Conservation (phyloP, 2,888 invertebrate genomes). For the Agriopis marginaria region DNA sequence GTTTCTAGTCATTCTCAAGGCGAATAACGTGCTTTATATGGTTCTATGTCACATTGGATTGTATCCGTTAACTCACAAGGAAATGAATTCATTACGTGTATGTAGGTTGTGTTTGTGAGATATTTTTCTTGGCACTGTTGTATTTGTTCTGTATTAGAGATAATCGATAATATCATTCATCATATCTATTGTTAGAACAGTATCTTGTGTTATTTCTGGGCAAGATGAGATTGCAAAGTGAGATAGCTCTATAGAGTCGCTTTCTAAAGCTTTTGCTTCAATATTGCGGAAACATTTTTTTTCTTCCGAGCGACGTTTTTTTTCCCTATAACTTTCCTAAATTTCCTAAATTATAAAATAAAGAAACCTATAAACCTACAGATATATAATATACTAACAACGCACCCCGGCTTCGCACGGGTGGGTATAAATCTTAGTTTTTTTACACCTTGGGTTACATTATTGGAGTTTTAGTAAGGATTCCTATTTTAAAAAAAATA, state of each 20-base stretch:
- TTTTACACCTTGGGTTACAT: too few relatives aligned
- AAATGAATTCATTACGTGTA: slow-evolving; percentile 27
- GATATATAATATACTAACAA: too few relatives aligned
- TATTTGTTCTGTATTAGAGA: neutral
- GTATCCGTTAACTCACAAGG: slow-evolving; percentile 27
- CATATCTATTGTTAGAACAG: neutral
- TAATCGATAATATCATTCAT: neutral
- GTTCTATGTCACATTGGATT: slow-evolving; percentile 23
- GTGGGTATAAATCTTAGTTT: too few relatives aligned
- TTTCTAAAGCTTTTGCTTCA: neutral
- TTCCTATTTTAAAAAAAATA: too few relatives aligned
- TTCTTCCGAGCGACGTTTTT: too few relatives aligned
- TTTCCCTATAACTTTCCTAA: too few relatives aligned
- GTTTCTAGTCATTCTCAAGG: slow-evolving; percentile 25
- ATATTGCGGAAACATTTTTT: too few relatives aligned
- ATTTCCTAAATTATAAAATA: too few relatives aligned
- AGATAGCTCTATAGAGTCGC: neutral
- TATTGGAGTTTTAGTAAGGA: too few relatives aligned
- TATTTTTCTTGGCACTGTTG: slow-evolving; percentile 4
- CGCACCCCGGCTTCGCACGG: too few relatives aligned
- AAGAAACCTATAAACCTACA: too few relatives aligned
- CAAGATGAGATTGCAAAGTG: neutral
- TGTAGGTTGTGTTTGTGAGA: slow-evolving; percentile 6
- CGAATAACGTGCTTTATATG: slow-evolving; percentile 25
- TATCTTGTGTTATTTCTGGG: neutral